These are phyloP conservation scores for Mimas tiliae DNA, from an alignment of 2,888 invertebrate genomes.

Conservation along the genomic window DNA sequence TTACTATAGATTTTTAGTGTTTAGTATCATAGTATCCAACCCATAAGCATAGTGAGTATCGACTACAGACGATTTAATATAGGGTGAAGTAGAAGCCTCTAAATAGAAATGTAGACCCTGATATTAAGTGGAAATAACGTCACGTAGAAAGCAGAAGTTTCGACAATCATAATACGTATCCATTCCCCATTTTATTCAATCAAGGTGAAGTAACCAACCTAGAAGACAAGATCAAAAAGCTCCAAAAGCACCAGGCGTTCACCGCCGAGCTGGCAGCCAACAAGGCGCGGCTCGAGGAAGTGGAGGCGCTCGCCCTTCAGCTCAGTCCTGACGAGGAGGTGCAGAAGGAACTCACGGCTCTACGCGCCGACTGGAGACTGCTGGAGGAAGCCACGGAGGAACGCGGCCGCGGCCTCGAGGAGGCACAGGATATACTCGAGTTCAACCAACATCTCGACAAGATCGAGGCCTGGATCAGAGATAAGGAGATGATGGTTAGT, in stretches of 20 bases:
- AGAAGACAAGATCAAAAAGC: constrained; percentile 97
- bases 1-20: too few relatives aligned
- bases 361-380: constrained; percentile 90
- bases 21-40: too few relatives aligned
- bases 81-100: too few relatives aligned
- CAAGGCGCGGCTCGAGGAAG: constrained; percentile 92
- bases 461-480: constrained; percentile 98
- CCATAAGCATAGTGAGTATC: too few relatives aligned
- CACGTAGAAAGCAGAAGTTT: too few relatives aligned
- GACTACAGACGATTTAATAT: too few relatives aligned
- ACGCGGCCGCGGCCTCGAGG: constrained; percentile 93
- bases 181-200: background rate
- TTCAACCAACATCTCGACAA: constrained; percentile 98
- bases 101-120: too few relatives aligned
- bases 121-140: too few relatives aligned
- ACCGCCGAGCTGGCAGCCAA: constrained; percentile 96
- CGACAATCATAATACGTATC: background rate
- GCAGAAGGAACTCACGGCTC: constrained; percentile 88
- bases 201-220: constrained; percentile 90
- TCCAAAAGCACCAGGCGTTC: constrained; percentile 97
- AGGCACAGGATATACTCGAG: constrained; percentile 98
- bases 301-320: constrained; percentile 90
- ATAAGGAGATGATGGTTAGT: constrained; percentile 93
- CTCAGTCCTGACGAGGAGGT: constrained; percentile 89
- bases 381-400: constrained; percentile 88